phyloP scores from a whole-genome alignment of 2,888 invertebrate species.

The Macaria notata region DNA sequence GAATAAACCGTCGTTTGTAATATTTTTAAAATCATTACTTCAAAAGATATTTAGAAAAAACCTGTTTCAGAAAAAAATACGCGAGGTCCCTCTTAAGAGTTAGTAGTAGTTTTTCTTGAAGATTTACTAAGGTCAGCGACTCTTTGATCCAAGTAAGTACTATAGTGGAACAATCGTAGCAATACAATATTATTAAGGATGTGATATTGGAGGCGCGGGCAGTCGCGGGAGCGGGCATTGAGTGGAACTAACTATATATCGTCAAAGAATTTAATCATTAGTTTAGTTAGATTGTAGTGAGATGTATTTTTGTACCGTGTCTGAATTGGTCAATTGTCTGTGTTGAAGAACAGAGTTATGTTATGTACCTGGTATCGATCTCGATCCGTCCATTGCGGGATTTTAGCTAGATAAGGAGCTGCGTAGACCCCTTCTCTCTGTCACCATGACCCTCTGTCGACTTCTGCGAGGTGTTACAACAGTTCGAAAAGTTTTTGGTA shows the following conservation, averaged over 20 bases:
- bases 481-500: too few species aligned
- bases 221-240: slow-evolving; percentile 27
- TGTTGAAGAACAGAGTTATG: slow-evolving; percentile 48
- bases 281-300: slow-evolving; percentile 71
- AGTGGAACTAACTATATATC: slow-evolving; percentile 29
- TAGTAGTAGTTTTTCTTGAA: too few species aligned
- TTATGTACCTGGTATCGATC: slow-evolving; percentile 67
- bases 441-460: slow-evolving; percentile 19
- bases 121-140: too few species aligned
- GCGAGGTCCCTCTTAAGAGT: too few species aligned
- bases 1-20: too few species aligned
- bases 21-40: too few species aligned
- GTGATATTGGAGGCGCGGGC: slow-evolving; percentile 63
- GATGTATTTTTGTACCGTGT: slow-evolving; percentile 76
- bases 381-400: slow-evolving; percentile 75
- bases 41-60: too few species aligned
- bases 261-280: slow-evolving; percentile 54
- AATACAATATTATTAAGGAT: slow-evolving; percentile 61
- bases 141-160: slow-evolving; percentile 6
- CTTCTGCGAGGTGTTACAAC: too few species aligned
- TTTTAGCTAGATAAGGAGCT: slow-evolving; percentile 67
- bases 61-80: too few species aligned
- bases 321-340: slow-evolving; percentile 64
- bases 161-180: slow-evolving; percentile 16
- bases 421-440: slow-evolving; percentile 42